Percentiles rank a stretch among this genome's conserved stretches.
These are phyloP conservation scores for Urocynchramus pylzowi DNA, from an alignment of 2,113 vertebrate species.

Conservation along the genomic window DNA sequence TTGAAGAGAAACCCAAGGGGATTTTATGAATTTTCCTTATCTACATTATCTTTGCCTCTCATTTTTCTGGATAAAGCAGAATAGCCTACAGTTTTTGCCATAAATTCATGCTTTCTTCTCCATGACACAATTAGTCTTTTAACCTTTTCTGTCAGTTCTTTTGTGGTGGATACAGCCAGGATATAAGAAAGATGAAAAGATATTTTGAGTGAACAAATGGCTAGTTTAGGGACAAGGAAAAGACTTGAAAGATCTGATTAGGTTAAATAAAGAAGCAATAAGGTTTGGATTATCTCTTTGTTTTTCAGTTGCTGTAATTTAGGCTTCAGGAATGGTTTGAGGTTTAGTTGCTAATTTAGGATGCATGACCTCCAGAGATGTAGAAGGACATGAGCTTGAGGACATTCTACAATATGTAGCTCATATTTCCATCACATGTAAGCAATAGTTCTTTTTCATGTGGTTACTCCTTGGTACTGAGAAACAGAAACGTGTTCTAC, in stretches of 20 bases:
- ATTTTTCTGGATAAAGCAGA: neutral
- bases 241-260: neutral
- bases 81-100: neutral
- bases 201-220: neutral
- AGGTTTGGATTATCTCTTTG: neutral
- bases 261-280: neutral
- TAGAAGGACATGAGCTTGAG: neutral
- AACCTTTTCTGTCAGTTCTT: neutral
- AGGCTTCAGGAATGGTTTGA: neutral
- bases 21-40: neutral
- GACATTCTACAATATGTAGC: too few relatives aligned
- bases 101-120: neutral
- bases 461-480: neutral
- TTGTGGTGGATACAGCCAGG: neutral
- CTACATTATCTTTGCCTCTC: neutral
- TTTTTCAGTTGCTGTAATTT: conserved; percentile 5
- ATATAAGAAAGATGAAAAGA: neutral
- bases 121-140: neutral
- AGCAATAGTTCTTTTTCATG: neutral
- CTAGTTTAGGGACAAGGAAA: neutral
- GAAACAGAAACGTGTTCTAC: neutral
- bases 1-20: neutral
- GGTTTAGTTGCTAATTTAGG: neutral
- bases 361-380: neutral
- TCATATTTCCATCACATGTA: neutral